phyloP scores from a whole-genome alignment of 2,888 invertebrate species.

The Lochmaea crataegi region DNA sequence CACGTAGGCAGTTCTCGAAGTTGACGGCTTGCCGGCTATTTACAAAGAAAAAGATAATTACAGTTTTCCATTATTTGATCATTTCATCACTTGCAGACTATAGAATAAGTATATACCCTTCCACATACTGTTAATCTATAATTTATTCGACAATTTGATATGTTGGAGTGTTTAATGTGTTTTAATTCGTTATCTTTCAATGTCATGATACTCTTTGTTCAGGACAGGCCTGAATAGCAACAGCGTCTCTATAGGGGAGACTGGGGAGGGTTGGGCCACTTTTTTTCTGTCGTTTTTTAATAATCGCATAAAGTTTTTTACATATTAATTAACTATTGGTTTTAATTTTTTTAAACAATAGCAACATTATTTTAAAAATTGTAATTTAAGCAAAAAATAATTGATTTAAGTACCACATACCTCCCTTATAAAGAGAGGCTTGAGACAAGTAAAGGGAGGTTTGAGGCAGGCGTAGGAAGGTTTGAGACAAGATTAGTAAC shows the following conservation, averaged over 20 bases:
- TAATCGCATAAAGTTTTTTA: no score
- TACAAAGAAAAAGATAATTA: slow-evolving; percentile 16
- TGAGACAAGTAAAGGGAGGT: no score
- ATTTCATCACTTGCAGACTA: not conserved
- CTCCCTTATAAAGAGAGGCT: no score
- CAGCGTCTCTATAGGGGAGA: not conserved
- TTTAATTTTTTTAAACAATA: no score
- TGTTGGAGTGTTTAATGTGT: slow-evolving; percentile 7
- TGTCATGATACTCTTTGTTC: slow-evolving; percentile 3
- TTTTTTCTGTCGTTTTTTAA: no score
- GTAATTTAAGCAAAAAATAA: no score
- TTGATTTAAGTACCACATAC: no score
- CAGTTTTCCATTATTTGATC: slow-evolving; percentile 10
- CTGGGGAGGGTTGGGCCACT: no score
- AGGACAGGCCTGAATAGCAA: not conserved
- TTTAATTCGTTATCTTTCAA: slow-evolving; percentile 4
- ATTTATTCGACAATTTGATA: not conserved
- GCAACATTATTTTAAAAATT: no score
- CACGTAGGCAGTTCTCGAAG: not conserved
- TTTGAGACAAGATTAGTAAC: no score
- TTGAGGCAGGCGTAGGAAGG: no score
- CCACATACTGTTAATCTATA: not conserved
- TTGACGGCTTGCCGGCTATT: not conserved
- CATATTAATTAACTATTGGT: no score
- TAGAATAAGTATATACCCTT: not conserved